These are phyloP conservation scores for Hirudo medicinalis DNA, from an alignment of 1,140 invertebrate genomes.

Conservation along the genomic window DNA sequence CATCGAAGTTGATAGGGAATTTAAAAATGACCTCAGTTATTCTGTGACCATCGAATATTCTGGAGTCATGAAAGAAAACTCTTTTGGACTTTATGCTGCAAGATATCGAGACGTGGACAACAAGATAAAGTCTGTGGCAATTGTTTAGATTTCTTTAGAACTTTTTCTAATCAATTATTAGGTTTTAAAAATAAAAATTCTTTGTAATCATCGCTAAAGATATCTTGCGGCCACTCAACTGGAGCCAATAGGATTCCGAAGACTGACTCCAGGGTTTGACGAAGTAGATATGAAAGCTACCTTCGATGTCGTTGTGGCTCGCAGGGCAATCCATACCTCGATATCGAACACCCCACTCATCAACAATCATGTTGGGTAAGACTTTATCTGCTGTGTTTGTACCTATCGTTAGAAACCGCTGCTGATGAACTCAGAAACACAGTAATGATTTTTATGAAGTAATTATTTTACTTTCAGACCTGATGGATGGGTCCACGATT, in stretches of 20 bases:
- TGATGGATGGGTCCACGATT: conserved; percentile 14
- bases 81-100: background rate
- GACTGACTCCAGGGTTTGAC: conserved; percentile 88
- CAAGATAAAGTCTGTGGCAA: background rate
- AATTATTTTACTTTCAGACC: background rate
- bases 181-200: background rate
- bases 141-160: background rate
- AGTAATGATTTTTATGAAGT: background rate
- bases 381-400: background rate
- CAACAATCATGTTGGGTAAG: background rate
- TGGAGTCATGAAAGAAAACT: background rate
- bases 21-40: background rate
- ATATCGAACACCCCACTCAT: background rate
- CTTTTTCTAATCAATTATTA: background rate
- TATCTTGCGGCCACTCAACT: conserved; percentile 66
- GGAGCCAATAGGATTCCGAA: conserved; percentile 67
- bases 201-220: conserved; percentile 7
- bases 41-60: background rate
- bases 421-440: background rate
- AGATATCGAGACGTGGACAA: background rate
- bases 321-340: background rate
- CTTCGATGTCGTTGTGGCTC: conserved; percentile 42
- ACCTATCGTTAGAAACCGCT: background rate
- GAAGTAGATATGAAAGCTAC: conserved; percentile 78
- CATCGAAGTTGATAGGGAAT: background rate